Conservation (phyloP, 2,113 vertebrate genomes). For the Dascyllus trimaculatus region DNA sequence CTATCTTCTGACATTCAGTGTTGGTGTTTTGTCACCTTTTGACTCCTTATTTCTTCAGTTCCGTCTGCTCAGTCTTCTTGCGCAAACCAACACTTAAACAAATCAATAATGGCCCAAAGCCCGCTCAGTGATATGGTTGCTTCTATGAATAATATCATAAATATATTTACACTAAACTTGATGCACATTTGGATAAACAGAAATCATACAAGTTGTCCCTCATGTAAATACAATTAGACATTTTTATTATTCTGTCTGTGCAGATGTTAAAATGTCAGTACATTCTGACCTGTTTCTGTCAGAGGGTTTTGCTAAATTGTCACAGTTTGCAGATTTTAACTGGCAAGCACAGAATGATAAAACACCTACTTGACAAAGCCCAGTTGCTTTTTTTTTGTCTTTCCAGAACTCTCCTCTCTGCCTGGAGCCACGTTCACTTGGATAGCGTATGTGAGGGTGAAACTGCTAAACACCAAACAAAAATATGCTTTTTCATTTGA, state of each 20-base stretch:
- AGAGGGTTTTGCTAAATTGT: conserved; percentile 21
- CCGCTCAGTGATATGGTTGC: background rate
- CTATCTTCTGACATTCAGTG: background rate
- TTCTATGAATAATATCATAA: conserved; percentile 7
- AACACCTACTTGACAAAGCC: conserved; percentile 31
- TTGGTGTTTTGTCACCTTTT: conserved; percentile 4
- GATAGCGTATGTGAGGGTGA: conserved; percentile 29
- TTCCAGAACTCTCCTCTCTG: conserved; percentile 7
- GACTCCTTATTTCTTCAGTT: background rate
- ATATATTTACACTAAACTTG: background rate
- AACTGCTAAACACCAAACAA: conserved; percentile 42
- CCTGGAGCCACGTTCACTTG: conserved; percentile 30
- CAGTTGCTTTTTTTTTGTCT: background rate
- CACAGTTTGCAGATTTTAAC: conserved; percentile 30
- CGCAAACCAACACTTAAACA: background rate
- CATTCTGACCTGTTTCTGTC: conserved; percentile 17
- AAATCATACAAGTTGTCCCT: background rate
- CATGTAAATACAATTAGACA: background rate
- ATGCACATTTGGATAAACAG: background rate
- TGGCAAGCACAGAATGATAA: conserved; percentile 11
- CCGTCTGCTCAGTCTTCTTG: background rate
- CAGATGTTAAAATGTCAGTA: background rate
- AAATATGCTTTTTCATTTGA: conserved; percentile 40
- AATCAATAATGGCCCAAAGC: conserved; percentile 22
- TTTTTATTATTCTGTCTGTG: background rate